Base-by-base conservation (phyloP, 2,113 vertebrate species). In the Coracopsis vasa region DNA sequence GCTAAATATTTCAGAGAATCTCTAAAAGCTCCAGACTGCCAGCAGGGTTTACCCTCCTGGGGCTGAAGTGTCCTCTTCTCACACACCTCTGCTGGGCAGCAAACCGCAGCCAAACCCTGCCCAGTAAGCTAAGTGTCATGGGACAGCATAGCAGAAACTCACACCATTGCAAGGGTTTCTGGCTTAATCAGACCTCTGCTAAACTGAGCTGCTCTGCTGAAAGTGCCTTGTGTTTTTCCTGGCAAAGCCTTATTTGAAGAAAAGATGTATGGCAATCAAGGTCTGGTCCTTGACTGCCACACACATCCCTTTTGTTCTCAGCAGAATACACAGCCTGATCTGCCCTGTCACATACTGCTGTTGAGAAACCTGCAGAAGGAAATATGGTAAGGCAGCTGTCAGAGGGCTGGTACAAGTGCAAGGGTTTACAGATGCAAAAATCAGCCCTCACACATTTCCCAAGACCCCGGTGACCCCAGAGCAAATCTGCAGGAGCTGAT, bases 371-470 rank as follows among this genome's bases (percentile, higher is more conserved):
- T 35, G 61, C 37, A 73, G 41, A 27, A 70, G 14, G 16, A 79
- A 74, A 79, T 45, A 14, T 0, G 1, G 11, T 25, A 23, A 58
- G 41, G 41, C 27, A 39, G 48, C 12, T 39, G 20, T 25, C 35
- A 41, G 50, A 18, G 8, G 13, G 24, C 27, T 70, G 35, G 7
- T 69, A 37, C 27, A 65, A 86, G 16, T 4, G 3, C 17, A 33
- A 60, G 9, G 33, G 8, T 35, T 35, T 60, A n/a, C 44, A 74
- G 61, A 62, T 21, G 10, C 13, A 42, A 60, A 61, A 56, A 6
- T 16, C 33, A 71, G 6, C 25, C 6, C 7, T 8, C 18, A 1
- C 1, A 2, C 3, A 3, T 3, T 29, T 9, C 27, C 45, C 15
- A 58, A 24, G n/a, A 28, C 5, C 5, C 27, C 60, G 35, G 56